Conservation (phyloP, 2,797 vertebrate genomes). For the Linurgus olivaceus region DNA sequence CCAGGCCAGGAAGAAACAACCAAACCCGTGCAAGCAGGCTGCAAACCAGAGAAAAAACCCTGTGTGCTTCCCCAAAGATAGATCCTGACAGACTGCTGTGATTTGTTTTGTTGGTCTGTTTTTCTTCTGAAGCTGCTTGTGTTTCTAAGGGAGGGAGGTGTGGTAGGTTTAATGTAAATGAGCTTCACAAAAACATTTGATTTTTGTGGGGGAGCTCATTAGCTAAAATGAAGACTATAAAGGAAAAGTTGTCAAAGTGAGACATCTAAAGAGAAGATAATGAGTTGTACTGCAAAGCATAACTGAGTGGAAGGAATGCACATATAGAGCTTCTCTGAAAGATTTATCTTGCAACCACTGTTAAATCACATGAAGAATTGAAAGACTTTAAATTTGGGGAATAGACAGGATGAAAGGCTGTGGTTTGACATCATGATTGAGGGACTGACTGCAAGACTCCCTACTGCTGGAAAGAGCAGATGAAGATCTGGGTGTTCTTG, state of each 20-base stretch:
- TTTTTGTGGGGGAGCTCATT: constrained; percentile 28
- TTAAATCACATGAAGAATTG: neutral
- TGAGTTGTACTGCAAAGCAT: constrained; percentile 16
- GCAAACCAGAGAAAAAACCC: neutral
- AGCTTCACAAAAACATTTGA: constrained; percentile 1
- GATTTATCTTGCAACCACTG: neutral
- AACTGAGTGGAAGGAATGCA: neutral
- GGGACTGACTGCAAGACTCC: neutral
- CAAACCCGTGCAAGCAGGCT: neutral
- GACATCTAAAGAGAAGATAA: constrained; percentile 48
- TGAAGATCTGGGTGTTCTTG: neutral
- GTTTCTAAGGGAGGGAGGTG: constrained; percentile 7
- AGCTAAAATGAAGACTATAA: constrained; percentile 18
- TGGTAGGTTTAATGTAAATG: constrained; percentile 3
- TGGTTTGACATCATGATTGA: neutral
- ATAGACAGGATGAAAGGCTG: neutral
- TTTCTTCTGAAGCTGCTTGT: neutral
- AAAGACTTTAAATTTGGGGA: neutral
- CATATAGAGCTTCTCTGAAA: neutral
- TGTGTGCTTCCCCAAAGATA: neutral
- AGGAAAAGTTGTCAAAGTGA: constrained; percentile 52
- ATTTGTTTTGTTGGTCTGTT: constrained; percentile 21
- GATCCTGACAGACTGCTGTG: neutral
- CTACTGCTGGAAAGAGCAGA: neutral
- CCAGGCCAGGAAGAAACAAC: neutral